Evolutionary conservation across 2,888 invertebrate genomes (phyloP).

Genomic region (Portevinia maculata): DNA sequence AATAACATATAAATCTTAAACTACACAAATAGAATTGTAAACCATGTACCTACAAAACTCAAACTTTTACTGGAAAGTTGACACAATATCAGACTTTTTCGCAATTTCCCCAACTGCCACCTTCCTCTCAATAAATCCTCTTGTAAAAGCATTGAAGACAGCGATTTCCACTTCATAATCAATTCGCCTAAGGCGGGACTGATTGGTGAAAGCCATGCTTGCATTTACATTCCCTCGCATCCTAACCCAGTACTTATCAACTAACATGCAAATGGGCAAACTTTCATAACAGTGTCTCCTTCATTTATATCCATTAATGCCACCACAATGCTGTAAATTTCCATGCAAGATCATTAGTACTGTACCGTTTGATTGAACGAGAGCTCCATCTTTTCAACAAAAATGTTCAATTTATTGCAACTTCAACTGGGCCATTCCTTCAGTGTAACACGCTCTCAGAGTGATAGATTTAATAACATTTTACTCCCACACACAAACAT

Average conservation of each 20-base stretch:
- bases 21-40: too few relatives aligned
- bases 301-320: background rate
- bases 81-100: too few relatives aligned
- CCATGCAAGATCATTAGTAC: constrained; percentile 8
- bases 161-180: constrained; percentile 32
- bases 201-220: constrained; percentile 40
- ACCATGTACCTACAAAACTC: too few relatives aligned
- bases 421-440: background rate
- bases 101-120: too few relatives aligned
- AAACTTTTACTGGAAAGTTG: too few relatives aligned
- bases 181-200: constrained; percentile 38
- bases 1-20: too few relatives aligned
- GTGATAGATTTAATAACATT: constrained; percentile 40
- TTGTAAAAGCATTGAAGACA: background rate
- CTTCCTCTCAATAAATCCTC: too few relatives aligned
- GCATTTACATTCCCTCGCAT: constrained; percentile 43
- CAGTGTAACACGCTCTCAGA: background rate
- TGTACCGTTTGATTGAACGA: constrained; percentile 3
- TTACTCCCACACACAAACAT: constrained; percentile 13
- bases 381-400: constrained; percentile 5
- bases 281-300: constrained; percentile 44
- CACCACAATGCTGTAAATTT: constrained; percentile 18
- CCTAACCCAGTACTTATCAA: constrained; percentile 60
- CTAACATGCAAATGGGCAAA: constrained; percentile 48
- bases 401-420: constrained; percentile 42